A percentile compares a stretch with the other conserved stretches of the same genome.
Evolutionary conservation across 2,888 invertebrate genomes (phyloP).

Genomic region (Eupithecia tripunctaria): DNA sequence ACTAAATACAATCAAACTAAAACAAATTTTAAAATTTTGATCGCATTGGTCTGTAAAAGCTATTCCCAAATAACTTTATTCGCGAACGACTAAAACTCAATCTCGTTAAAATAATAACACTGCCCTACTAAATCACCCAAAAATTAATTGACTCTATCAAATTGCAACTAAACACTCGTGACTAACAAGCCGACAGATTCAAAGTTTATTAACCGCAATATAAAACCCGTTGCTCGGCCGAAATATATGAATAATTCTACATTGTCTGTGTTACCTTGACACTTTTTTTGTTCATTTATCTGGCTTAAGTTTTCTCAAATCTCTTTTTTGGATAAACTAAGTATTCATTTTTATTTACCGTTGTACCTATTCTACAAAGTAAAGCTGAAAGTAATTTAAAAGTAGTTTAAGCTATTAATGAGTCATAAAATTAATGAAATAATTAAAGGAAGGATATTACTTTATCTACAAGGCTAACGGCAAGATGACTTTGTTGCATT

Average conservation of each 20-base stretch:
- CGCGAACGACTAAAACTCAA: background rate
- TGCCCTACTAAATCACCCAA: constrained; percentile 4
- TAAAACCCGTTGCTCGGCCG: constrained; percentile 47
- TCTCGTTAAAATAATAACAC: background rate
- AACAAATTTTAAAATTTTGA: no score
- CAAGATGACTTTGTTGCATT: background rate
- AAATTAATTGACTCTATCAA: constrained; percentile 6
- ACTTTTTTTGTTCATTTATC: constrained; percentile 18
- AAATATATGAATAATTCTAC: constrained; percentile 42
- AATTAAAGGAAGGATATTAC: background rate
- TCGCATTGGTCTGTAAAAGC: background rate
- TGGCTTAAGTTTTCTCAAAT: background rate
- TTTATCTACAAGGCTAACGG: background rate
- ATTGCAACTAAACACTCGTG: constrained; percentile 12
- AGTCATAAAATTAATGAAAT: background rate
- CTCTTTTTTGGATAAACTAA: background rate
- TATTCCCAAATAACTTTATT: background rate
- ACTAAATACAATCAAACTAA: background rate
- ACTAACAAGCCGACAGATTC: constrained; percentile 18
- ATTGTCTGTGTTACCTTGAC: constrained; percentile 40
- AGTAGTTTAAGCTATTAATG: constrained; percentile 16
- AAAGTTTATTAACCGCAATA: constrained; percentile 28
- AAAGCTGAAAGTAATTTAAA: background rate
- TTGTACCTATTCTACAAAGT: constrained; percentile 26
- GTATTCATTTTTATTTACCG: constrained; percentile 21